Percentiles rank a stretch among this genome's conserved stretches.
These are phyloP conservation scores for Falco punctatus DNA, from an alignment of 2,113 vertebrate species.

Conservation along the genomic window DNA sequence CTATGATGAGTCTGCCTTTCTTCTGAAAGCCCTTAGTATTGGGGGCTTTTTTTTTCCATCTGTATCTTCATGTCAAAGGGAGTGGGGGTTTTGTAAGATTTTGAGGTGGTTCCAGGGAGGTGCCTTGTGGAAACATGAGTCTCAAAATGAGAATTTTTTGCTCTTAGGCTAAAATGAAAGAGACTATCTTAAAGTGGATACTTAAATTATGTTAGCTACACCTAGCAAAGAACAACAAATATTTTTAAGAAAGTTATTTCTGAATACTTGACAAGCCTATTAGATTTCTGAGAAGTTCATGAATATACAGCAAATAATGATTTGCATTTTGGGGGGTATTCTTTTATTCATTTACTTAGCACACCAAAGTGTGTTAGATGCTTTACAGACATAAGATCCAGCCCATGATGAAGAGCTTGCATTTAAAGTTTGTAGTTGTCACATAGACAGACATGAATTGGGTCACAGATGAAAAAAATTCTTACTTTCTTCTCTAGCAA, in stretches of 20 bases:
- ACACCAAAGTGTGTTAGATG: not conserved
- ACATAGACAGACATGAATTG: not conserved
- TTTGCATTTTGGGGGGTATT: not conserved
- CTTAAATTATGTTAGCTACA: not conserved
- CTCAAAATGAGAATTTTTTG: not conserved
- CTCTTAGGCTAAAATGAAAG: not conserved
- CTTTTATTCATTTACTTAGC: not conserved
- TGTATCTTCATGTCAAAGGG: not conserved
- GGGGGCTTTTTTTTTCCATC: not conserved
- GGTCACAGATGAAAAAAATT: not conserved
- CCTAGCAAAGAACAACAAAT: not conserved
- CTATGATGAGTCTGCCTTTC: not conserved
- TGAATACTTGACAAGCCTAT: not conserved
- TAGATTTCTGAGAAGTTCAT: not conserved
- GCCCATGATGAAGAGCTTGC: not conserved
- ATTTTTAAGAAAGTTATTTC: not conserved
- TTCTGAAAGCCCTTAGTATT: not conserved
- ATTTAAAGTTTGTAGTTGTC: not conserved
- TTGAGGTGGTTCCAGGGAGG: not conserved
- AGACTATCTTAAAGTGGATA: not conserved
- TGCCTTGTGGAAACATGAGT: not conserved
- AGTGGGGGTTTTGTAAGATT: not conserved
- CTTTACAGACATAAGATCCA: not conserved
- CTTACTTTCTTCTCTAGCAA: not conserved
- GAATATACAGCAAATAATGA: not conserved